phyloP scores from a whole-genome alignment of 2,797 vertebrate species.

The Chelon labrosus region DNA sequence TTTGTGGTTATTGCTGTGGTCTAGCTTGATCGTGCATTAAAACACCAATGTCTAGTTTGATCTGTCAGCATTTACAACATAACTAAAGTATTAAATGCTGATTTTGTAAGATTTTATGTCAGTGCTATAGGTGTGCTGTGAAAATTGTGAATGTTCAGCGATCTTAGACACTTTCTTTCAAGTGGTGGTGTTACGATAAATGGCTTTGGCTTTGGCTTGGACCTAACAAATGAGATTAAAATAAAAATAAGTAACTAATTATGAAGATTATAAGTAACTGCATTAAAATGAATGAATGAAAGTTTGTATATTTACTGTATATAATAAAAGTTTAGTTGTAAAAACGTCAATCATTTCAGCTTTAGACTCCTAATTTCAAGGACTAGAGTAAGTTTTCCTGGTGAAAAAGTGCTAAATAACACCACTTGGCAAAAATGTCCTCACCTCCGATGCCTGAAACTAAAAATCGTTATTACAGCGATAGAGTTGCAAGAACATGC shows the following conservation, averaged over 20 bases:
- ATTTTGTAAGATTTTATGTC: background rate
- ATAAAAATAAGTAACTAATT: no score
- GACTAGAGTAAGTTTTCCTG: background rate
- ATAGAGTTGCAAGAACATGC: slow-evolving; percentile 21
- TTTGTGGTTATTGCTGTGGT: no score
- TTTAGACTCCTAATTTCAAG: slow-evolving; percentile 2
- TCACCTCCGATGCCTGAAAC: slow-evolving; percentile 15
- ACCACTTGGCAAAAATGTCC: slow-evolving; percentile 19
- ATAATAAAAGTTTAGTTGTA: background rate
- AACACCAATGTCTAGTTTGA: no score
- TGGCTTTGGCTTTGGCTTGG: background rate
- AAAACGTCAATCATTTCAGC: background rate
- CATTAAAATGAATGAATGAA: no score
- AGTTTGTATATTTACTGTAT: no score
- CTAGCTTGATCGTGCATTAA: no score
- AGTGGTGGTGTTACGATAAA: background rate
- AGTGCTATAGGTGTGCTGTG: background rate
- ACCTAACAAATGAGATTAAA: no score
- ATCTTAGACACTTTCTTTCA: background rate
- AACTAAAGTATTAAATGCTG: no score
- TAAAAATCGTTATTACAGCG: slow-evolving; percentile 1
- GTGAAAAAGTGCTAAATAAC: slow-evolving; percentile 13
- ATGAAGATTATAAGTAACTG: no score
- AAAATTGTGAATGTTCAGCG: background rate
- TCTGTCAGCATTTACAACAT: no score